Base-by-base conservation (phyloP, 2,888 invertebrate genomes). In the Cosmopolites sordidus region DNA sequence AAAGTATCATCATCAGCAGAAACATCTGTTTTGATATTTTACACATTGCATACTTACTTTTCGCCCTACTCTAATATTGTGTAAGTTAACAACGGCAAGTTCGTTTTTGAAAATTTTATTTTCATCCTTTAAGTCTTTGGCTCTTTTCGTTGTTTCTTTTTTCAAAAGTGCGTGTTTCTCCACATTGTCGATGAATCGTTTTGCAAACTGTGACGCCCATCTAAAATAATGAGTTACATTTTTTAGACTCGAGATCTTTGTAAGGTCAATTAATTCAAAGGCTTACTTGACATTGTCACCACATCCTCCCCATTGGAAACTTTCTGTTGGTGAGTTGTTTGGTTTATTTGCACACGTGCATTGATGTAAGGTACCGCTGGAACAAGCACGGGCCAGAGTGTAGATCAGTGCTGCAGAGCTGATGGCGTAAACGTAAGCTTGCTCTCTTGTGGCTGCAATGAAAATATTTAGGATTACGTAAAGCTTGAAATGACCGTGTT, bases 231-330 rank as follows among this genome's bases (percentile, higher is more conserved):
- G 18, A 16, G 29, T 29, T 29, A 29, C 11, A 29, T 8, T 29
- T 29, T 6, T 6, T 29, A 29, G 29, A 29, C n/a, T n/a, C n/a
- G n/a, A n/a, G n/a, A 22, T 5, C 22, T 22, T 22, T 22, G 22
- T 22, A 22, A n/a, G n/a, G n/a, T n/a, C n/a, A n/a, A 22, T 22
- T 22, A 3, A 3, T 22, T 22, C 22, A 22, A 8, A 22, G n/a
- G 8, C 22, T 47, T 50, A 58, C 55, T 62, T 58, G 45, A 64
- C 58, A 73, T 92, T 89, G 68, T 92, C 91, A 0, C 88, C 87
- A 70, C 92, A 92, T 22, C 92, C 92, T 41, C 89, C 89, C 91
- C 91, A 91, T 71, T 89, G 87, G 75, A 88, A 89, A 58, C 83
- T 78, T 1, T 82, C 84, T 51, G 81, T 80, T 5, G 86, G 83